Evolutionary conservation across 2,888 invertebrate species (phyloP).

Genomic region (Lasius fuliginosus): DNA sequence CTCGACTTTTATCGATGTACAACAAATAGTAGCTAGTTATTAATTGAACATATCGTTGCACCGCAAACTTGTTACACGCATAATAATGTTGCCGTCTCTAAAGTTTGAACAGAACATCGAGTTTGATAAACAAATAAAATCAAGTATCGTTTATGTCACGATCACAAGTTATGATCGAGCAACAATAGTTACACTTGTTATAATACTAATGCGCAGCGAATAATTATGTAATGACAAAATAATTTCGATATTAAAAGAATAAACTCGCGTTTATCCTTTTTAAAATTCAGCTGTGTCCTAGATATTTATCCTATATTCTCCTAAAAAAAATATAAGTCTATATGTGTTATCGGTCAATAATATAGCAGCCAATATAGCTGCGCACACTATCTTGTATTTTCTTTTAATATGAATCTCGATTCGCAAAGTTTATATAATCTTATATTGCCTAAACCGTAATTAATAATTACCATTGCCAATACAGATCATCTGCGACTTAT

Average conservation of each 20-base stretch:
- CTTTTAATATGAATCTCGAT: background rate
- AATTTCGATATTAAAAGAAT: background rate
- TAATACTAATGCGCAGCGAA: background rate
- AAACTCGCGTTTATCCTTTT: background rate
- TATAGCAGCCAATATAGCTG: background rate
- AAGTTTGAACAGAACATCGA: background rate
- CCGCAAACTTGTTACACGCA: background rate
- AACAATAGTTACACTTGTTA: background rate
- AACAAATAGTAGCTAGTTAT: slow-evolving; percentile 16
- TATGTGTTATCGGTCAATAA: background rate
- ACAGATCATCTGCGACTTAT: background rate
- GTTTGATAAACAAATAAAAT: background rate
- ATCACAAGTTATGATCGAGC: background rate
- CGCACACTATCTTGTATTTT: background rate
- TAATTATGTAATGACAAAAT: background rate
- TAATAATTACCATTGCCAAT: background rate
- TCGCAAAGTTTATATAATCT: background rate
- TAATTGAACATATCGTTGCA: slow-evolving; percentile 4
- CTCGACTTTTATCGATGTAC: slow-evolving; percentile 36
- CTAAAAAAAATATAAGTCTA: background rate
- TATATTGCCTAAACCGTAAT: background rate
- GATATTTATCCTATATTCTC: background rate
- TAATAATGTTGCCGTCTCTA: background rate
- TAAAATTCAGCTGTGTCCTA: background rate
- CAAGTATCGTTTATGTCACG: background rate